Base-by-base conservation (phyloP, 2,888 invertebrate species). In the Erebia palarica region DNA sequence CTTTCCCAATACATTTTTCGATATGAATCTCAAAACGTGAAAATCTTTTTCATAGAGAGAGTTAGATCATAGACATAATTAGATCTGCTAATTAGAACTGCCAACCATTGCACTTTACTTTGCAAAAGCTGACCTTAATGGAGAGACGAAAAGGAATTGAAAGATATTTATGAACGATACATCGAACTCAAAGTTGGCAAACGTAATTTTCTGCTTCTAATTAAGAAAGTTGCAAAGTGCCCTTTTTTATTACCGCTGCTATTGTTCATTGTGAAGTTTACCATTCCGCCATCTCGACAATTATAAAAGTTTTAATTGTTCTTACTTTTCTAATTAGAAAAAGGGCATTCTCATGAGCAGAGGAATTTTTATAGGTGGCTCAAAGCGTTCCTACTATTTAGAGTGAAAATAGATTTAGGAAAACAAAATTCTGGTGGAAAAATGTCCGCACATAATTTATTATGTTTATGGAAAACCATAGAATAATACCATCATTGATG, bases 231-330 rank as follows among this genome's bases (percentile, higher is more conserved):
- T 92, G 86, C 84, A 82, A 86, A 86, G 84, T 86, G 87, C 47
- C 81, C 83, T 83, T 90, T 90, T 91, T 90, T 90, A 91, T 88
- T 90, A 88, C 89, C 88, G 87, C 82, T 84, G 86, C 84, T 84
- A 84, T 84, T 88, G 91, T 91, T 90, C 90, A 89, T 85, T 82
- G 83, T 79, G 85, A 85, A 71, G 64, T 79, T 79, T 71, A 76
- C 81, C 81, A 86, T 88, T 90, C 89, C 91, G 87, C 64, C 89
- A 89, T 90, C 87, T 81, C 86, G 85, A 91, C 91, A 91, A 91
- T 91, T 91, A 91, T 90, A 91, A 90, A 92, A 92, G 90, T 92
- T 92, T 92, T 91, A 92, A 92, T 92, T 91, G 90, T 87, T 88
- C 85, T 82, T 88, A 91, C 92, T 92, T 92, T 91, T 86, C 87